Percentiles rank a stretch among this genome's conserved stretches.
Evolutionary conservation across 2,888 invertebrate species (phyloP).

Genomic region (Halocaridina rubra): DNA sequence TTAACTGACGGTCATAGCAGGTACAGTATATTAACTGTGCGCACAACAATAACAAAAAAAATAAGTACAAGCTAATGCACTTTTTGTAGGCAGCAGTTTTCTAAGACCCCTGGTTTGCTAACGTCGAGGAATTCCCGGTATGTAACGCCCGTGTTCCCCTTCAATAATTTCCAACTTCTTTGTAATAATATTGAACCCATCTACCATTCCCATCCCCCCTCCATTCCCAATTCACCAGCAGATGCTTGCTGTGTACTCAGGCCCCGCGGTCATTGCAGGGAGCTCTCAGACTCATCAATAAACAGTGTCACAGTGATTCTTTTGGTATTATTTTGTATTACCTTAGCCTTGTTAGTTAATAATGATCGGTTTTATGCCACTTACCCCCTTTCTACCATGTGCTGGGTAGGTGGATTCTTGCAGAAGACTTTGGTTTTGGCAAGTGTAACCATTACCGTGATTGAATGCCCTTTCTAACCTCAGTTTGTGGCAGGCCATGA

Average conservation of each 20-base stretch:
- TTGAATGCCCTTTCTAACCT: too few relatives aligned
- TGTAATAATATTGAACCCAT: not conserved
- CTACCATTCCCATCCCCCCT: not conserved
- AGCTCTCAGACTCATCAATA: conserved; percentile 57
- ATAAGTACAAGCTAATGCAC: not conserved
- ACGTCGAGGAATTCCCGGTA: conserved; percentile 14
- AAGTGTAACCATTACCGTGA: too few relatives aligned
- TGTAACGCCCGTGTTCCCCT: conserved; percentile 1
- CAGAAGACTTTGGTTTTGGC: too few relatives aligned
- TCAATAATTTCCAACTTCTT: not conserved
- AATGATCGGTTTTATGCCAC: too few relatives aligned
- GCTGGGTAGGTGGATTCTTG: too few relatives aligned
- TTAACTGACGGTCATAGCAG: too few relatives aligned
- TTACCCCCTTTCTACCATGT: too few relatives aligned
- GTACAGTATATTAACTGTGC: too few relatives aligned
- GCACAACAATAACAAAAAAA: too few relatives aligned
- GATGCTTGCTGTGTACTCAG: conserved; percentile 59
- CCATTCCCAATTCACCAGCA: conserved; percentile 24
- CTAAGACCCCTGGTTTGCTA: conserved; percentile 31
- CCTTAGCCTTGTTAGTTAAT: too few relatives aligned
- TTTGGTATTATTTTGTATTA: conserved; percentile 5
- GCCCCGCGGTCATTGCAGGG: conserved; percentile 57
- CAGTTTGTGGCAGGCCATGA: too few relatives aligned
- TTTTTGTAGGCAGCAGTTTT: not conserved
- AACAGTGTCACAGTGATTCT: conserved; percentile 54